Conservation (phyloP, 1,140 invertebrate genomes). For the Copidosoma floridanum region DNA sequence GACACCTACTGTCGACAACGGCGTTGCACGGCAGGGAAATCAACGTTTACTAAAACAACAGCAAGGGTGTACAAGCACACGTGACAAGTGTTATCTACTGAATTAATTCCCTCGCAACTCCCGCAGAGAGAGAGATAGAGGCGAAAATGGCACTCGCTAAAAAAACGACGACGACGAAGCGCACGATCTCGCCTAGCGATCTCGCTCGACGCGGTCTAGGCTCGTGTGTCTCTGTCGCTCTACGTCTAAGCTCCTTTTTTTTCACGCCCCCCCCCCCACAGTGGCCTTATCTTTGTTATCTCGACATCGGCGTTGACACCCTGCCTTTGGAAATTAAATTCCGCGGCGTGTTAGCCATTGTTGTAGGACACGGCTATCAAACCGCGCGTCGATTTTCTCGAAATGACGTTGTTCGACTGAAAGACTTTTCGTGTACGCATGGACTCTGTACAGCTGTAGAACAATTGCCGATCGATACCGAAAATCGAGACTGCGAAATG, state of each 20-base stretch:
- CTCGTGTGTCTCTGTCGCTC: not conserved
- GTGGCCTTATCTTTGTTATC: not conserved
- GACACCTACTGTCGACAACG: no score
- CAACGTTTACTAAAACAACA: not conserved
- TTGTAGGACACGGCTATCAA: no score
- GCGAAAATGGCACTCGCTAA: conserved; percentile 14
- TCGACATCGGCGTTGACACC: not conserved
- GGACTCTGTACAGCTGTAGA: no score
- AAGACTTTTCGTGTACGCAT: no score
- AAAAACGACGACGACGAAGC: not conserved
- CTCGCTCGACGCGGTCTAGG: conserved; percentile 5
- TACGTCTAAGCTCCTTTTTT: not conserved
- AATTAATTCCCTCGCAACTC: conserved; percentile 20
- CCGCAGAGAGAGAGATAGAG: not conserved
- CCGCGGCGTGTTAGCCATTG: no score
- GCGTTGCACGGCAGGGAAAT: no score
- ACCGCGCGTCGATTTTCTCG: no score
- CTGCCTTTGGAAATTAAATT: conserved; percentile 10
- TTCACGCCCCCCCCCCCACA: not conserved
- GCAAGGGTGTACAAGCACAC: not conserved
- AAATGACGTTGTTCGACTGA: no score
- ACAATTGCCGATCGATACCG: no score
- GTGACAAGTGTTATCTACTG: conserved; percentile 13
- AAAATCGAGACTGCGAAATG: conserved; percentile 12
- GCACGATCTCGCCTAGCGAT: not conserved